Conservation (phyloP, 2,797 vertebrate species). For the Huso huso region DNA sequence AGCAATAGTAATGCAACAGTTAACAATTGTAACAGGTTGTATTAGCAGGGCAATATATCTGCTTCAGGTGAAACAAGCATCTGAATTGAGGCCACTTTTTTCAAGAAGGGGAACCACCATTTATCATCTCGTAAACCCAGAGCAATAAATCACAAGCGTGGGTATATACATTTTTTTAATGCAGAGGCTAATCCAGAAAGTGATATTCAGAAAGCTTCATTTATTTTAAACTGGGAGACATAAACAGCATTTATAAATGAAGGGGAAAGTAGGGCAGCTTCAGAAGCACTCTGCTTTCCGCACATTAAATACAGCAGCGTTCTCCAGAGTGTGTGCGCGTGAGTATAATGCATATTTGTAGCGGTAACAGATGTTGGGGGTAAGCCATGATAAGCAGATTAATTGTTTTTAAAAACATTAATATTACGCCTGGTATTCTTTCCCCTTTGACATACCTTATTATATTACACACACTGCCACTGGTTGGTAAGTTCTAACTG, state of each 20-base stretch:
- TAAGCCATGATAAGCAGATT: background rate
- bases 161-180: background rate
- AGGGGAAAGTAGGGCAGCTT: background rate
- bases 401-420: background rate
- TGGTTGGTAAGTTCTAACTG: no score
- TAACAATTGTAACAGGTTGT: no score
- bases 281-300: no score
- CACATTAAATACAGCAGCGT: background rate
- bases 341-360: no score
- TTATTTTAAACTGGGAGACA: background rate
- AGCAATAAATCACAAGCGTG: background rate
- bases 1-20: background rate
- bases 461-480: no score
- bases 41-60: no score
- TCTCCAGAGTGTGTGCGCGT: background rate
- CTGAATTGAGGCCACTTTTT: constrained; percentile 5
- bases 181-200: background rate
- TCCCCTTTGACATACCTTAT: no score
- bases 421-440: background rate
- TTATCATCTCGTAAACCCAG: background rate
- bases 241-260: background rate
- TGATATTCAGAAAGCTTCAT: background rate
- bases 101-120: constrained; percentile 5
- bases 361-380: no score
- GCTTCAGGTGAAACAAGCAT: background rate